phyloP scores from a whole-genome alignment of 2,113 vertebrate species.

The Entomyzon cyanotis region DNA sequence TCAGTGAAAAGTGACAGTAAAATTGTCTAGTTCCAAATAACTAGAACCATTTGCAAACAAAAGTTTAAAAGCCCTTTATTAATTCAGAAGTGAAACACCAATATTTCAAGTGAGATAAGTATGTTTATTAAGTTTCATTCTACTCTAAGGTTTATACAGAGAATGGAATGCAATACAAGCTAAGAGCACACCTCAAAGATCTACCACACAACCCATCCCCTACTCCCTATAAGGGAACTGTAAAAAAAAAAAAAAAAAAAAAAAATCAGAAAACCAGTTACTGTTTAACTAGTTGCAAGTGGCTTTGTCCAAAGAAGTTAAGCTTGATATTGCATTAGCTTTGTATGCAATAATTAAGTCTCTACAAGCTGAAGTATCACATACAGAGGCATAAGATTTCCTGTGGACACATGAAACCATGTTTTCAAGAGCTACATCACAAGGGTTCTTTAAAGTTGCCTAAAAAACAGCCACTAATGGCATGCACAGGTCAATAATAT shows the following conservation, averaged over 20 bases:
- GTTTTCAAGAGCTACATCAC: slow-evolving; percentile 56
- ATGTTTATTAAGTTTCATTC: slow-evolving; percentile 66
- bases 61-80: slow-evolving; percentile 61
- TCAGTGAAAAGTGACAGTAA: background rate
- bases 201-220: slow-evolving; percentile 59
- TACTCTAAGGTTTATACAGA: slow-evolving; percentile 70
- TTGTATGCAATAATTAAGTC: slow-evolving; percentile 50
- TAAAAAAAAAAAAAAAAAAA: slow-evolving; percentile 5
- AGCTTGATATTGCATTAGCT: slow-evolving; percentile 46
- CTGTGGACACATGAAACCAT: slow-evolving; percentile 27
- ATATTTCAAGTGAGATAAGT: slow-evolving; percentile 62
- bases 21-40: background rate
- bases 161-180: slow-evolving; percentile 71
- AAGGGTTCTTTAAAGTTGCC: slow-evolving; percentile 25
- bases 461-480: slow-evolving; percentile 45
- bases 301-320: slow-evolving; percentile 60
- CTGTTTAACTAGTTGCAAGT: slow-evolving; percentile 65
- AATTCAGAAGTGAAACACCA: slow-evolving; percentile 63
- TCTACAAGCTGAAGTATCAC: slow-evolving; percentile 49
- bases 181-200: slow-evolving; percentile 60
- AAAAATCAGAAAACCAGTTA: slow-evolving; percentile 42
- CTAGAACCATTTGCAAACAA: slow-evolving; percentile 4
- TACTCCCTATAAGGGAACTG: slow-evolving; percentile 66
- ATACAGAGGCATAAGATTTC: background rate
- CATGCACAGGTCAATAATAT: slow-evolving; percentile 46